Percentiles rank a stretch among this genome's conserved stretches.
phyloP scores from a whole-genome alignment of 1,140 invertebrate species.

The Aphelenchoides avenae region DNA sequence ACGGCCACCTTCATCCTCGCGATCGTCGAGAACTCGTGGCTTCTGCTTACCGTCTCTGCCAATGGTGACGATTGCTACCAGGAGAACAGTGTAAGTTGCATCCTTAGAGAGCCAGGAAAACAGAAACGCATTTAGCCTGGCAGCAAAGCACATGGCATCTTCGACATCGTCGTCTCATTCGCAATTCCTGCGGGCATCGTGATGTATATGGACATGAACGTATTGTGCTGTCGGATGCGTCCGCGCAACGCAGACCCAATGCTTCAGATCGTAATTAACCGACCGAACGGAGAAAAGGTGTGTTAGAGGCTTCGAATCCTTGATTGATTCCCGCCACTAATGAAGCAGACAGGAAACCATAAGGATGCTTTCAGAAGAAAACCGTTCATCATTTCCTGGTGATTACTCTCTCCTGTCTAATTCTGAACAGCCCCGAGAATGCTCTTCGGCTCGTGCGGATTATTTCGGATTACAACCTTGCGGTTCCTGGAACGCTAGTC shows the following conservation, averaged over 20 bases:
- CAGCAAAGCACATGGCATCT: conserved; percentile 17
- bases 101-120: not conserved
- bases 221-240: conserved; percentile 23
- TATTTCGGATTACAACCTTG: too few relatives aligned
- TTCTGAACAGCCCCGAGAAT: conserved; percentile 34
- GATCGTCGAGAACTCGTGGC: conserved; percentile 21
- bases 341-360: too few relatives aligned
- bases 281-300: conserved; percentile 26
- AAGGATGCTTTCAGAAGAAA: conserved; percentile 34
- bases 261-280: conserved; percentile 42
- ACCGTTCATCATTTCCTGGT: conserved; percentile 27
- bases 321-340: too few relatives aligned
- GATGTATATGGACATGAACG: conserved; percentile 38
- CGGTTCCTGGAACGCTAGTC: not conserved
- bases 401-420: conserved; percentile 22
- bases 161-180: conserved; percentile 30
- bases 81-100: not conserved
- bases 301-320: conserved; percentile 14
- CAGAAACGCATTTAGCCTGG: conserved; percentile 19
- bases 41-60: conserved; percentile 22
- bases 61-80: conserved; percentile 11
- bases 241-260: conserved; percentile 26
- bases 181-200: conserved; percentile 23
- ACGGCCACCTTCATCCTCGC: conserved; percentile 18
- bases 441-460: conserved; percentile 26